Evolutionary conservation across 2,888 invertebrate species (phyloP).

Genomic region (Cremastinae sp.): DNA sequence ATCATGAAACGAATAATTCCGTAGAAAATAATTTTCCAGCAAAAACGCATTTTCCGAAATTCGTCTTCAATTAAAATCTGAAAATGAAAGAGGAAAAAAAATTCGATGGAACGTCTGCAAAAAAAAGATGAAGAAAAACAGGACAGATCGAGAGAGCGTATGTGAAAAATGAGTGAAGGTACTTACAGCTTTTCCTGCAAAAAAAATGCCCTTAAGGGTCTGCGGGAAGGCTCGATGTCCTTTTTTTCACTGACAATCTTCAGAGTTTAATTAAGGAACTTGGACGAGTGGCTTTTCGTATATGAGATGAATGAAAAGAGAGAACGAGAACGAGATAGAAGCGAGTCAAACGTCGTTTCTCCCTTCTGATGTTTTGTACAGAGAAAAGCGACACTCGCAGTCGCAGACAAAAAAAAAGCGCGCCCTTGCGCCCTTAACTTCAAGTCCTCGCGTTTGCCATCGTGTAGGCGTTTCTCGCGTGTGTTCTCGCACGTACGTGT

Average conservation of each 20-base stretch:
- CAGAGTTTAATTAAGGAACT: slow-evolving; percentile 79
- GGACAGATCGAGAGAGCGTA: slow-evolving; percentile 8
- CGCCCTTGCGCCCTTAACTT: slow-evolving; percentile 50
- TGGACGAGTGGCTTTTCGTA: slow-evolving; percentile 76
- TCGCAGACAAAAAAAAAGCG: slow-evolving; percentile 41
- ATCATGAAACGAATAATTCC: too few species aligned
- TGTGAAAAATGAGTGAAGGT: slow-evolving; percentile 29
- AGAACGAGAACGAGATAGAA: too few species aligned
- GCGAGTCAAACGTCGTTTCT: slow-evolving; percentile 74
- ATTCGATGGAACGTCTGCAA: background rate
- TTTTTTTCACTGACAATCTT: slow-evolving; percentile 79
- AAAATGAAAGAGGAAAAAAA: too few species aligned
- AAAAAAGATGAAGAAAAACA: slow-evolving; percentile 1
- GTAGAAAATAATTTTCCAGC: too few species aligned
- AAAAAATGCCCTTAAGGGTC: too few species aligned
- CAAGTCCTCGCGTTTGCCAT: slow-evolving; percentile 37
- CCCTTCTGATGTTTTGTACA: slow-evolving; percentile 61
- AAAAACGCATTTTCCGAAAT: too few species aligned
- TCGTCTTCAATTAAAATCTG: too few species aligned
- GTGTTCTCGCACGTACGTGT: slow-evolving; percentile 36
- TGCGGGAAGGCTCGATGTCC: slow-evolving; percentile 74
- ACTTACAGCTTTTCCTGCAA: too few species aligned
- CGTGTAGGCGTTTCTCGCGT: too few species aligned
- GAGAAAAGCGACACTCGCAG: slow-evolving; percentile 26
- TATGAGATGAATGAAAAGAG: slow-evolving; percentile 78